Conservation (phyloP, 1,140 invertebrate genomes). For the Drosophila lini region DNA sequence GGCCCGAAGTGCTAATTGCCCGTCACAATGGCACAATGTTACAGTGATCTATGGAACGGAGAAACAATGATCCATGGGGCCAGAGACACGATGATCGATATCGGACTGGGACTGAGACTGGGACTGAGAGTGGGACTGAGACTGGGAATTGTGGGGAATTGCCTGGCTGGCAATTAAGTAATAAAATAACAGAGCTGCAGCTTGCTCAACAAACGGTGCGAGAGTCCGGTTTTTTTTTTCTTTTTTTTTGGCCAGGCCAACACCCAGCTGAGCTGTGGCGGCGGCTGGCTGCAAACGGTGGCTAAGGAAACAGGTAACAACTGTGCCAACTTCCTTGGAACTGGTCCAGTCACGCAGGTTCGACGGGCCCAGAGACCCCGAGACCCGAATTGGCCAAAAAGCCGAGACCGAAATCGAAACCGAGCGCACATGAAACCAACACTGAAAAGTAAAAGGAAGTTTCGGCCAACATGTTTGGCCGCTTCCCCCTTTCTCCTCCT, state of each 20-base stretch:
- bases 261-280: constrained; percentile 49
- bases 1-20: constrained; percentile 60
- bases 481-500: background rate
- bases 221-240: constrained; percentile 38
- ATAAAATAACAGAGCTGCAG: constrained; percentile 52
- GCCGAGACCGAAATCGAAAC: constrained; percentile 6
- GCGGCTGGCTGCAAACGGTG: background rate
- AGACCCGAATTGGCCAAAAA: constrained; percentile 62
- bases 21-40: constrained; percentile 35
- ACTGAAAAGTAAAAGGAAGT: constrained; percentile 73
- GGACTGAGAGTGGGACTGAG: background rate
- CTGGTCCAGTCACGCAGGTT: constrained; percentile 72
- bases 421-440: background rate
- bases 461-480: constrained; percentile 37
- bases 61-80: constrained; percentile 28
- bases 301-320: constrained; percentile 66
- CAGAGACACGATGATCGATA: constrained; percentile 30
- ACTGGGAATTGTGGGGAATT: constrained; percentile 38
- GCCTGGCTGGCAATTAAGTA: constrained; percentile 64
- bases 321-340: constrained; percentile 76
- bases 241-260: constrained; percentile 42
- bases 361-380: constrained; percentile 64
- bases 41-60: constrained; percentile 25
- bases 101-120: constrained; percentile 9
- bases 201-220: constrained; percentile 53